Evolutionary conservation across 2,888 invertebrate genomes (phyloP), one percentile per base, ranked within the genome.

Genomic region (Pollenia griseotomentosa): DNA sequence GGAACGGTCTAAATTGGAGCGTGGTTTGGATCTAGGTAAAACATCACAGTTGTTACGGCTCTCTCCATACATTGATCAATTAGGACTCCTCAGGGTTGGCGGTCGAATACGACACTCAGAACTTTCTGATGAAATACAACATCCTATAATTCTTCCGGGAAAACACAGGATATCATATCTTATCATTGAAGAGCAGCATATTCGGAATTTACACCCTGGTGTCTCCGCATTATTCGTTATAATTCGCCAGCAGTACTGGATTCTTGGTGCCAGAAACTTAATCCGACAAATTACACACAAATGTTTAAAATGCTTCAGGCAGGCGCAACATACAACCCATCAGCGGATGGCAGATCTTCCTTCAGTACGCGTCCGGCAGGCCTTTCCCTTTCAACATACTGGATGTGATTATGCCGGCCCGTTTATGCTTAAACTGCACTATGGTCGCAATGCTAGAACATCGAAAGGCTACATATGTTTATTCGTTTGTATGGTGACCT

Each of bases 181-280:
- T n/a, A n/a, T n/a, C n/a, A n/a, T n/a, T n/a, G n/a, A n/a, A n/a
- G n/a, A n/a, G n/a, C n/a, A n/a, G n/a, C n/a, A n/a, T n/a, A n/a
- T n/a, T n/a, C n/a, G n/a, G n/a, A n/a, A n/a, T n/a, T n/a, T n/a
- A n/a, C n/a, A n/a, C n/a, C n/a, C n/a, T n/a, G n/a, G n/a, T n/a
- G n/a, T n/a, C n/a, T n/a, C n/a, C n/a, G n/a, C n/a, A n/a, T n/a
- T n/a, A n/a, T n/a, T n/a, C n/a, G n/a, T n/a, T n/a, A n/a, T n/a
- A n/a, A n/a, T n/a, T n/a, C 84, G 86, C 8, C 74, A 88, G 59
- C 44, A 74, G 85, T 87, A 82, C 71, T 87, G 83, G 79, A 77
- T 85, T 7, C 5, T 85, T 5, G 79, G 78, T 8, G 88, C 73
- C 2, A 59, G 79, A 77, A 79, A 88, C 71, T 19, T 87, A 1